Percentiles rank a stretch among this genome's conserved stretches.
phyloP scores from a whole-genome alignment of 2,797 vertebrate genomes.

The Hyperoplus lanceolatus region DNA sequence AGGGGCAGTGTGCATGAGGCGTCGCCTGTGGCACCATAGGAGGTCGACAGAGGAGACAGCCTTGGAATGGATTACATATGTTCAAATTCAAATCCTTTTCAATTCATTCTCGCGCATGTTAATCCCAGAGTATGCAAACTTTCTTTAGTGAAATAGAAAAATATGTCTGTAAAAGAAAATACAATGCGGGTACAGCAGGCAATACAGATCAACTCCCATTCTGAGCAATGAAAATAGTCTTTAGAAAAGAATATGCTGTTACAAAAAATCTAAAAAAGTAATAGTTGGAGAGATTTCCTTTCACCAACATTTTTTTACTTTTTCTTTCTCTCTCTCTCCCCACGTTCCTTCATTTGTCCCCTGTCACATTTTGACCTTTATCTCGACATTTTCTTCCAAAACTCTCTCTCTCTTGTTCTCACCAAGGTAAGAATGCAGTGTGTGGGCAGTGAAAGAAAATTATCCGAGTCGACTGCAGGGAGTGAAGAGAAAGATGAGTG shows the following conservation, averaged over 20 bases:
- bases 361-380: background rate
- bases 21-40: conserved; percentile 55
- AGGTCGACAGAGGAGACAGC: conserved; percentile 50
- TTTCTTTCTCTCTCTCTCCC: background rate
- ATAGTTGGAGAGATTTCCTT: conserved; percentile 14
- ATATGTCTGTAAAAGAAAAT: conserved; percentile 22
- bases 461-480: conserved; percentile 10
- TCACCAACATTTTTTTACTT: background rate
- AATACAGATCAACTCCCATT: conserved; percentile 11
- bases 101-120: conserved; percentile 51
- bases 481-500: conserved; percentile 8
- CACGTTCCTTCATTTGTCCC: background rate
- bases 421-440: conserved; percentile 7
- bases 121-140: conserved; percentile 42
- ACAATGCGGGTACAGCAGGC: background rate
- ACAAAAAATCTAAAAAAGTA: conserved; percentile 13
- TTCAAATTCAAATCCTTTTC: conserved; percentile 38
- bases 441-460: conserved; percentile 25
- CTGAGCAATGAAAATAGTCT: conserved; percentile 21
- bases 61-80: conserved; percentile 63
- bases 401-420: conserved; percentile 15
- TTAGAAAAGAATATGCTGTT: conserved; percentile 26
- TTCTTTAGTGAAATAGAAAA: conserved; percentile 23
- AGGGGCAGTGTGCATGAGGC: conserved; percentile 49
- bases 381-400: background rate